A percentile compares a stretch with the other conserved stretches of the same genome.
These are phyloP conservation scores for Dione juno DNA, from an alignment of 2,888 invertebrate genomes.

Conservation along the genomic window DNA sequence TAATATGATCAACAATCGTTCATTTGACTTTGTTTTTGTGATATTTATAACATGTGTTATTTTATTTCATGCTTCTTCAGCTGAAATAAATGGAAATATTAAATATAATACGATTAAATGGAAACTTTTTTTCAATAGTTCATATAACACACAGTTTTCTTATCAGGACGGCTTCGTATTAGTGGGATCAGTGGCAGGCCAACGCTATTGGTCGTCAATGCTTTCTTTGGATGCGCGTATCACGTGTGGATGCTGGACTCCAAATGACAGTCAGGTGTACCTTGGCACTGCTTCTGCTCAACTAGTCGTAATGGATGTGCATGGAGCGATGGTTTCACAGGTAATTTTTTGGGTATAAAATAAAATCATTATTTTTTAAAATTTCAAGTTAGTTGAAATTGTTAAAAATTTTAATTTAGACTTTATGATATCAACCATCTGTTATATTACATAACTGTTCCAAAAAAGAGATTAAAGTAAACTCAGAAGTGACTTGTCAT, in stretches of 20 bases:
- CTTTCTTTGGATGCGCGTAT: conserved; percentile 96
- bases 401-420: too few relatives aligned
- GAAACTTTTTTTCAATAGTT: not conserved
- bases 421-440: too few relatives aligned
- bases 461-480: too few relatives aligned
- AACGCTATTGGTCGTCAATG: conserved; percentile 99
- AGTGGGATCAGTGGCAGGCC: conserved; percentile 98
- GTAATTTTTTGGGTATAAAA: conserved; percentile 51
- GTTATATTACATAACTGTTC: too few relatives aligned
- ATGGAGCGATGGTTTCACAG: conserved; percentile 97
- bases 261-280: conserved; percentile 98
- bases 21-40: too few relatives aligned
- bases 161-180: conserved; percentile 97
- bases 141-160: not conserved
- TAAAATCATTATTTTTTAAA: not conserved
- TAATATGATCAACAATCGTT: too few relatives aligned
- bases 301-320: conserved; percentile 98
- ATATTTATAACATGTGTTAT: too few relatives aligned
- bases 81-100: too few relatives aligned
- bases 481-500: too few relatives aligned
- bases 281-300: conserved; percentile 97
- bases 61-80: too few relatives aligned
- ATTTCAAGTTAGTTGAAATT: too few relatives aligned
- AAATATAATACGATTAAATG: too few relatives aligned
- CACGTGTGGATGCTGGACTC: conserved; percentile 98